Evolutionary conservation across 2,797 vertebrate genomes (phyloP), one percentile per base, ranked within the genome.

Genomic region (Sebastes nivosus): DNA sequence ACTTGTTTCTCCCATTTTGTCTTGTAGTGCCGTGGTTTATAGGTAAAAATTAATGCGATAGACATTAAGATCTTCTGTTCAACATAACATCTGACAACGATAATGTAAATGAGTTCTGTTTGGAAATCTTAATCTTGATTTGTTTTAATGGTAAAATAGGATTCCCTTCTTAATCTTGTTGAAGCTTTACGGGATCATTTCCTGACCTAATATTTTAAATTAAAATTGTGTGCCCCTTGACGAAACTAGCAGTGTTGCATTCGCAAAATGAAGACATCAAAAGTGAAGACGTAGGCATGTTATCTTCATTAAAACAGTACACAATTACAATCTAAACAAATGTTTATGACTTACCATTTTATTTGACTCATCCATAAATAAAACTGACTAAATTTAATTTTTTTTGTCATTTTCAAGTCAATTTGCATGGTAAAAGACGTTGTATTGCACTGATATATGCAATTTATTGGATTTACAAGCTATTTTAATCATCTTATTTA

Each of bases 81-180:
- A 74, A 73, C 70, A 30, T 60, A 54, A 75, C 58, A 85, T 87
- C 84, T 80, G 85, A 83, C 65, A 59, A 52, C 25, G 12, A 38
- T 10, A 61, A 83, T 88, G 81, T 57, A 87, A 92, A 92, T 86
- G 79, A 86, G 82, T 79, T 90, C 57, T 78, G 79, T 86, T 88
- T 90, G 81, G 66, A 81, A 91, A 90, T 88, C 82, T 50, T 89
- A 87, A 92, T 93, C 89, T 92, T 87, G 80, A 92, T 91, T 90
- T 77, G 71, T 80, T 91, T 86, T 87, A 79, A 93, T 86, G 88
- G 77, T 88, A 55, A 86, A 93, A 93, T 77, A 60, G 89, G 92
- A 94, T 94, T 92, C 61, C 32, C 27, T 16, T 61, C 50, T 36
- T 92, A 94, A 94, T 93, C 92, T 87, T 77, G 73, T 90, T 81